Evolutionary conservation across 2,888 invertebrate genomes (phyloP).

Genomic region (Diaphora mendica): DNA sequence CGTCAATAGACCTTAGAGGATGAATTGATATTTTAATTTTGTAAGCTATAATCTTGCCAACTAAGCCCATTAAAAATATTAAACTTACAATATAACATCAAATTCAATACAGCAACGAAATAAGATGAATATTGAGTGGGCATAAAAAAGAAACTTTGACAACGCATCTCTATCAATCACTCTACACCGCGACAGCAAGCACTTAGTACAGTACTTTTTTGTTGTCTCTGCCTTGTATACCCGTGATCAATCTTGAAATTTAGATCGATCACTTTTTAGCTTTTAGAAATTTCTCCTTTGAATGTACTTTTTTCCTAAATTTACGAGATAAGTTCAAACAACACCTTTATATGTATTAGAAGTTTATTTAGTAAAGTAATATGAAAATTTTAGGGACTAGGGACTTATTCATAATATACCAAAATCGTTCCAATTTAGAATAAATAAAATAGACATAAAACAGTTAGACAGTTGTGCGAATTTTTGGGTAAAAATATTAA

Average conservation of each 20-base stretch:
- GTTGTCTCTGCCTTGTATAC: constrained; percentile 49
- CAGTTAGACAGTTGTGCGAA: background rate
- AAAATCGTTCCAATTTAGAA: background rate
- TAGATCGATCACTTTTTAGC: constrained; percentile 61
- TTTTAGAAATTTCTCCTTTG: constrained; percentile 28
- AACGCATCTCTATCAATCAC: constrained; percentile 64
- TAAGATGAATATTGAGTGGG: constrained; percentile 63
- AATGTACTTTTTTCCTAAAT: background rate
- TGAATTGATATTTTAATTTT: background rate
- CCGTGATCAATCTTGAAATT: constrained; percentile 60
- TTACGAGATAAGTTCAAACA: background rate
- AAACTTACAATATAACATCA: constrained; percentile 22
- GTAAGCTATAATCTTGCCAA: background rate
- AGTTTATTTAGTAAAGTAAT: background rate
- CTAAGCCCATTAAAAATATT: constrained; percentile 12
- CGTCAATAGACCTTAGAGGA: no score
- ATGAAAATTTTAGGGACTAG: background rate
- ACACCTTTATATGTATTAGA: background rate
- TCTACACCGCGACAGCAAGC: constrained; percentile 42
- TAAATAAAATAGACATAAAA: background rate
- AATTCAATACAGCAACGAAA: constrained; percentile 37
- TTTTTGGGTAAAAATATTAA: background rate
- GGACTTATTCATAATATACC: background rate
- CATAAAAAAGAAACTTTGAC: constrained; percentile 53
- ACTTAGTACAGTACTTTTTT: constrained; percentile 58